Evolutionary conservation across 2,113 vertebrate genomes (phyloP).

Genomic region (Fregata magnificens): DNA sequence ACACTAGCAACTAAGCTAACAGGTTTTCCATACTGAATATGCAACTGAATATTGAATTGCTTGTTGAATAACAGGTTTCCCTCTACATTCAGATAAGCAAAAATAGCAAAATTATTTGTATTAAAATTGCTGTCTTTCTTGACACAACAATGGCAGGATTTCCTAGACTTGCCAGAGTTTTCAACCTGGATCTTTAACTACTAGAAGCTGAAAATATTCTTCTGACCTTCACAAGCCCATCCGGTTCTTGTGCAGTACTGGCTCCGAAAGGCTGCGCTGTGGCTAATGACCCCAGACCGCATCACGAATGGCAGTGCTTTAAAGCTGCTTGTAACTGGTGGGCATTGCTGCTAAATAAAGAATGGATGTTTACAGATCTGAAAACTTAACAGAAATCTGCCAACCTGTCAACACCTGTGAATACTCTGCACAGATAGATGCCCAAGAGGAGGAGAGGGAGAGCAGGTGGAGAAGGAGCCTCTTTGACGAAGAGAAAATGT

Average conservation of each 20-base stretch:
- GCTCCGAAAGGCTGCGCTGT: accelerated
- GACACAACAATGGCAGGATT: neutral
- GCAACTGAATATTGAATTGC: neutral
- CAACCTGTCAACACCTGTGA: neutral
- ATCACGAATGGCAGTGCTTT: neutral
- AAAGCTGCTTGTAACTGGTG: neutral
- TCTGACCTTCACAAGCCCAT: neutral
- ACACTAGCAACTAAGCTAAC: neutral
- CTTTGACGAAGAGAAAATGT: neutral
- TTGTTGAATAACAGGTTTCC: neutral
- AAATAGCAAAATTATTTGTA: neutral
- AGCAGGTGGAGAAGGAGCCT: neutral
- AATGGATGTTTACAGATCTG: neutral
- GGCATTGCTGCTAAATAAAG: neutral
- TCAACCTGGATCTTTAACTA: neutral
- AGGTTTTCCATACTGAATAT: neutral
- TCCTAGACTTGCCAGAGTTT: neutral
- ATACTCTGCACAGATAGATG: neutral
- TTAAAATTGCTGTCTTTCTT: neutral
- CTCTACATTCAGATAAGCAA: neutral
- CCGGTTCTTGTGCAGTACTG: accelerated
- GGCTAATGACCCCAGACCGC: neutral
- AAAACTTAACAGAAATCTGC: neutral
- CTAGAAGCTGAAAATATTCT: neutral
- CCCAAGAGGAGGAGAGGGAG: neutral